Evolutionary conservation across 2,888 invertebrate species (phyloP), one percentile per base, ranked within the genome.

Genomic region (Nomada ferruginata): DNA sequence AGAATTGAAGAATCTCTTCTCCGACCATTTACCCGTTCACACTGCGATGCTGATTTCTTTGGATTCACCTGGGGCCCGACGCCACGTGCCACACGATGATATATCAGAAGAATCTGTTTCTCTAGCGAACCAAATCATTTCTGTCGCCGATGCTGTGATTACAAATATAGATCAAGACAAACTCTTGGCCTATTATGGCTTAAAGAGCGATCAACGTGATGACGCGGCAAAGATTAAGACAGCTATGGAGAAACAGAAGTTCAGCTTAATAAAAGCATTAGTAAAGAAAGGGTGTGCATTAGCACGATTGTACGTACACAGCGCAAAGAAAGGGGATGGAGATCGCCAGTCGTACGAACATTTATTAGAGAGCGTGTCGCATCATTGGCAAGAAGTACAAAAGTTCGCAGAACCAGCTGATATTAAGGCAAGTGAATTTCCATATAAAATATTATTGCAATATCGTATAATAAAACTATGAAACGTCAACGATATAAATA

Each of bases 181-280:
- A 85, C 93, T 99, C 83, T 94, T 99, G 44, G 96, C 97, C 0
- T 97, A 96, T 92, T 96, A 97, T 84, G 98, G 98, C 5, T 95
- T 97, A 89, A 98, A 98, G 94, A 96, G 95, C 78, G 98, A 99
- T 93, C 95, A 95, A n/a, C 95, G 97, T 70, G 94, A 95, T 0
- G 98, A 98, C 92, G 97, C 98, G 1, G 94, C 95, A 53, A 97
- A 97, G 94, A 96, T 97, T 82, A 98, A 98, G 94, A 96, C 95
- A 82, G 96, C 96, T 86, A 97, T 98, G 95, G 98, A 99, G 85
- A 97, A 97, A 91, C 97, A 97, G 92, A 98, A 97, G 91, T 95
- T 94, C 65, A 96, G 96, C 81, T 94, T 98, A 68, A 94, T 98
- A 61, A 98, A 99, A 88, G 97, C 97, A 29, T 94, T 97, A 68